Base-by-base conservation (phyloP, 2,113 vertebrate species). In the Cacatua alba region DNA sequence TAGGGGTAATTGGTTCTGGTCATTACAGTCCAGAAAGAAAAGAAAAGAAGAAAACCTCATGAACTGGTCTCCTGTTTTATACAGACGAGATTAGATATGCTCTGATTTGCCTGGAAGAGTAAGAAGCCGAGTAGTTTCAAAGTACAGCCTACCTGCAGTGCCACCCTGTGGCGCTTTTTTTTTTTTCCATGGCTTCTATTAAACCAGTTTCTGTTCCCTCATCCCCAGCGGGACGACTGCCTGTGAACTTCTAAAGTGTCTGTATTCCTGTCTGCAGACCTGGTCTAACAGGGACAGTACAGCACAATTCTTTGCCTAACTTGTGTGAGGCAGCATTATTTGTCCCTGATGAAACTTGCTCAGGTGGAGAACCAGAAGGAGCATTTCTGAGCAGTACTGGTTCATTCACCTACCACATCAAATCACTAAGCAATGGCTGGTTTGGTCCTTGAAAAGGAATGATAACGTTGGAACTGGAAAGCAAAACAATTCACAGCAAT, bases 111-210 rank as follows among this genome's bases (percentile, higher is more conserved):
- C 28, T 74, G 79, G 67, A 60, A 52, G 53, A 67, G 8, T 17
- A 44, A 82, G 31, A 13, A 70, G 48, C 69, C 21, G 33, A 74
- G 28, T 52, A 43, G 23, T 86, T 91, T 76, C 48, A 86, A 41
- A 71, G 67, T 62, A 33, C 1, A 71, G 52, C 68, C 93, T 93
- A 67, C 67, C 80, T 96, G 87, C 49, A 96, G 80, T 95, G 86
- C 97, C 94, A 95, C 92, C 96, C 57, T 81, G 94, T 97, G 91
- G 94, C 78, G 82, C 59, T 77, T 70, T 74, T 55, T 88, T 77
- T 77, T 82, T 51, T 59, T 23, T n/a, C 23, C 23, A 72, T 57
- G 74, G 16, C 69, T 81, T 71, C 37, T 86, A 1, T 81, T 71
- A 64, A 91, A 49, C 7, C 29, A 4, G 4, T 59, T 95, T 48